Base-by-base conservation (phyloP, 1,140 invertebrate genomes). In the Xylocopa sonorina region DNA sequence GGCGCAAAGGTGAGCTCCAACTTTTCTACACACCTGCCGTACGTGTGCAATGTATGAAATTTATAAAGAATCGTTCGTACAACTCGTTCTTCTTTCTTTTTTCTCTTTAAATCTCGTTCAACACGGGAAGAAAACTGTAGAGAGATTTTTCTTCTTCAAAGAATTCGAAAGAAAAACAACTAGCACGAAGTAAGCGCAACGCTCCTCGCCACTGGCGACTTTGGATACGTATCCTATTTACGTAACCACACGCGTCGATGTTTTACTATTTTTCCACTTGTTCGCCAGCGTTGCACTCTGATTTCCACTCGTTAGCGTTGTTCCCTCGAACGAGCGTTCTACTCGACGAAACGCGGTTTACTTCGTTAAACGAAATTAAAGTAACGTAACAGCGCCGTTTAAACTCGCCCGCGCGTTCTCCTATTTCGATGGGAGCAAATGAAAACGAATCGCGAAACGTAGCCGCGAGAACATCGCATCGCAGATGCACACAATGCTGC, bases 1-100 rank as follows among this genome's bases (percentile, higher is more conserved):
- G 78, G 86, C 86, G 4, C 55, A 87, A 78, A 88, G 88, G 92
- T 91, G 85, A 90, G 83, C 4, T 29, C 12, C 6, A 1, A 32
- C 18, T 29, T 32, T 53, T 12, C 43, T 43, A 43, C 9, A 43
- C 41, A 43, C 41, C 9, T 12, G 41, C 12, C 41, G 4, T 7
- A 9, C 41, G 41, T 12, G 41, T 43, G 41, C 41, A 2, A 5
- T 3, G 41, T 43, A 0, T 0, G 12, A 12, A 3, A 43, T 9
- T 43, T 43, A 9, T 12, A 9, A 43, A n/a, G n/a, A n/a, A n/a
- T n/a, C n/a, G n/a, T n/a, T n/a, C n/a, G n/a, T n/a, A n/a, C n/a
- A n/a, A n/a, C n/a, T n/a, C n/a, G n/a, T n/a, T n/a, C n/a, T n/a
- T n/a, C n/a, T n/a, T n/a, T n/a, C n/a, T n/a, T n/a, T n/a, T n/a